Evolutionary conservation across 2,797 vertebrate genomes (phyloP), one percentile per base, ranked within the genome.

Genomic region (Capromys pilorides): DNA sequence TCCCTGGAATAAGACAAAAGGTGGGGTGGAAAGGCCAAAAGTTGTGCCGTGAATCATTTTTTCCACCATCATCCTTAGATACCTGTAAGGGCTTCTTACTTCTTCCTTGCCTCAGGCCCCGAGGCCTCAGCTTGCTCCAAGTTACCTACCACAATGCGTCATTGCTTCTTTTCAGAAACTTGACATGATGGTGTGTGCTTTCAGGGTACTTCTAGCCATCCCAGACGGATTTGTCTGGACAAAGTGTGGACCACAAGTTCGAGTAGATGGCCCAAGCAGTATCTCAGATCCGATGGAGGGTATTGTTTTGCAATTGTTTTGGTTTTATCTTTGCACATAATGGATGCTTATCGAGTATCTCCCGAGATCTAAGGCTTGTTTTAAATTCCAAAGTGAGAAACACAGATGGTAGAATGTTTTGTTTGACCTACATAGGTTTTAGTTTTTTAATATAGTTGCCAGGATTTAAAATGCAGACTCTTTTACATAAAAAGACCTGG

Each of bases 391-490:
- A 49, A 86, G 28, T 73, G 61, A 78, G 85, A 86, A 87, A 79
- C 88, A 59, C 33, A 88, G 88, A 85, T 45, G 54, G 77, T 39
- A 28, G 80, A 86, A 49, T 57, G 57, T 90, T 91, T 85, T 89
- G 66, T 67, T 88, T 89, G 90, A 67, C 61, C 82, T 90, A 88
- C 45, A 91, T 24, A 81, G 67, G 61, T 31, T 94, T 93, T 91
- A 57, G 6, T 93, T 94, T 94, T 87, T 45, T 57, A 89, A 26
- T 33, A 83, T 86, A 80, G 64, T 93, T 96, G 86, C 64, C 83
- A 96, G 24, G 67, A 79, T 86, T 93, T 95, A 93, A 94, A 93
- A 84, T 95, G 39, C 86, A 28, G 33, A 94, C 62, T 85, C 28
- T 85, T 97, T 95, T 84, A 82, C 18, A 77, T 91, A 36, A 88